phyloP scores from a whole-genome alignment of 2,888 invertebrate genomes.

The Linnaemya tessellans region DNA sequence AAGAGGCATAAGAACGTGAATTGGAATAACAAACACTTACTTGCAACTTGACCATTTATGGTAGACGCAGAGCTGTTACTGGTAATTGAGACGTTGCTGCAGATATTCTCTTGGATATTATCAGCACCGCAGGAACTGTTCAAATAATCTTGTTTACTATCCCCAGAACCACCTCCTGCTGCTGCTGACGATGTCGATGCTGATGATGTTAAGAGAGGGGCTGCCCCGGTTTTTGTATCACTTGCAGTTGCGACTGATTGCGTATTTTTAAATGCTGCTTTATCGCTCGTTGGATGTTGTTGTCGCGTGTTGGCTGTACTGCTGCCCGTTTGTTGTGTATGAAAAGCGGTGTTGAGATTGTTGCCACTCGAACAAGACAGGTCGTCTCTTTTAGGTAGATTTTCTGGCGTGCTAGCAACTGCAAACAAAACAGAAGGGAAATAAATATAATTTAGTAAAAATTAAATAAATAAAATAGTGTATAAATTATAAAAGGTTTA shows the following conservation, averaged over 20 bases:
- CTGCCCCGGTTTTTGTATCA: slow-evolving; percentile 46
- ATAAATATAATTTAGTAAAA: slow-evolving; percentile 8
- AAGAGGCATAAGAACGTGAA: slow-evolving; percentile 24
- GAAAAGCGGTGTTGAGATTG: slow-evolving; percentile 77
- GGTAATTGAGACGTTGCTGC: slow-evolving; percentile 68
- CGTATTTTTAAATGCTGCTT: slow-evolving; percentile 48
- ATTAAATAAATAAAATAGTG: not conserved
- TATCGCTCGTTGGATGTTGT: slow-evolving; percentile 46
- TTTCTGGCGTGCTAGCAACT: slow-evolving; percentile 94
- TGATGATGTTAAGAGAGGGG: slow-evolving; percentile 17
- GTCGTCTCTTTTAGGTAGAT: slow-evolving; percentile 86
- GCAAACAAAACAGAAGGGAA: slow-evolving; percentile 82
- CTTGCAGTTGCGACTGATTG: slow-evolving; percentile 34
- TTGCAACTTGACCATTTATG: slow-evolving; percentile 84
- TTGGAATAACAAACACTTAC: slow-evolving; percentile 79
- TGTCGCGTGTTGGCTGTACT: slow-evolving; percentile 31
- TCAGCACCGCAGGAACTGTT: slow-evolving; percentile 61
- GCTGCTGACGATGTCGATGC: slow-evolving; percentile 15
- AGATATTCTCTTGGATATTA: slow-evolving; percentile 53
- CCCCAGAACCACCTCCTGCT: slow-evolving; percentile 66
- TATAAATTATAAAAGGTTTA: not conserved
- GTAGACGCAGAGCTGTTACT: slow-evolving; percentile 73
- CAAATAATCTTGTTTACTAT: slow-evolving; percentile 55
- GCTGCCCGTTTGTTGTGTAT: slow-evolving; percentile 50
- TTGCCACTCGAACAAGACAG: slow-evolving; percentile 77